Percentiles rank a stretch among this genome's conserved stretches.
These are phyloP conservation scores for Grus americana DNA, from an alignment of 2,113 vertebrate species.

Conservation along the genomic window DNA sequence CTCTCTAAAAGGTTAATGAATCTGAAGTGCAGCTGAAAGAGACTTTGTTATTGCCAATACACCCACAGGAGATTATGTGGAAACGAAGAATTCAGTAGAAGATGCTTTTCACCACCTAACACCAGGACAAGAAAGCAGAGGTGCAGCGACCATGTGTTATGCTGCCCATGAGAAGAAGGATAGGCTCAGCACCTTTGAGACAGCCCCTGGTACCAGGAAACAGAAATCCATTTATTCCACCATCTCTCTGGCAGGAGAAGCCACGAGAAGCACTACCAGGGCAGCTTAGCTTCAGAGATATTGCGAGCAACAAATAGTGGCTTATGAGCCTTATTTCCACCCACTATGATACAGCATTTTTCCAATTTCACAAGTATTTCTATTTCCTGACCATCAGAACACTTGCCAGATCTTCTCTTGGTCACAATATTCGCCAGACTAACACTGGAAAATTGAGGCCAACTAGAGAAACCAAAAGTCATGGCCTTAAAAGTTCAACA, in stretches of 20 bases:
- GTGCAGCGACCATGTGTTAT: neutral
- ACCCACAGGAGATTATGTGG: neutral
- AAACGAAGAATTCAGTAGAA: neutral
- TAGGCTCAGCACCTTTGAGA: conserved; percentile 26
- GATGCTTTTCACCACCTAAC: neutral
- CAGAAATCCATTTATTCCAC: neutral
- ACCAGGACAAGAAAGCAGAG: conserved; percentile 22
- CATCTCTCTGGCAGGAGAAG: neutral
- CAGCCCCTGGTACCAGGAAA: neutral
- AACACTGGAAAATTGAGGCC: neutral
- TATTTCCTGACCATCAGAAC: neutral
- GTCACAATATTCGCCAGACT: neutral
- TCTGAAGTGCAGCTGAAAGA: conserved; percentile 34
- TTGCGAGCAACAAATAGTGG: neutral
- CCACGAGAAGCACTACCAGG: neutral
- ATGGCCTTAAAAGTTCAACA: neutral
- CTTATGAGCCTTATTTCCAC: neutral
- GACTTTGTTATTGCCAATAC: conserved; percentile 49
- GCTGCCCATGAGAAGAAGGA: neutral
- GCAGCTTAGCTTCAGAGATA: neutral
- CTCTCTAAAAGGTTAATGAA: conserved; percentile 17
- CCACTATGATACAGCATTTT: neutral
- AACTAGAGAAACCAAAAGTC: neutral
- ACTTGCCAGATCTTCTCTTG: neutral
- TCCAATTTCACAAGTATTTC: neutral